Evolutionary conservation across 1,140 invertebrate genomes (phyloP).

Genomic region (Drosophila malerkotliana): DNA sequence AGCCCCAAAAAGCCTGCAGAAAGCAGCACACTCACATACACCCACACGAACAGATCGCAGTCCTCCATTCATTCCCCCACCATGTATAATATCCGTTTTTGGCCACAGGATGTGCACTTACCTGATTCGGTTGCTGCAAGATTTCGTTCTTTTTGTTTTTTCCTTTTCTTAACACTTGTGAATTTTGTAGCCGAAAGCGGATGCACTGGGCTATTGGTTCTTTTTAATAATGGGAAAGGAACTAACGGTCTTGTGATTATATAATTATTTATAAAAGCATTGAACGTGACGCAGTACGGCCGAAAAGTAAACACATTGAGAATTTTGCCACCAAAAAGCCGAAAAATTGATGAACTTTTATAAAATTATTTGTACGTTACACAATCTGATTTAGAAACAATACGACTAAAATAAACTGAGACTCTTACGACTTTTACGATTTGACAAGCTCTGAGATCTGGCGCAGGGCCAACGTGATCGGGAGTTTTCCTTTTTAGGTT

Average conservation of each 20-base stretch:
- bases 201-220: slow-evolving; percentile 3
- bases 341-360: slow-evolving; percentile 69
- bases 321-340: slow-evolving; percentile 76
- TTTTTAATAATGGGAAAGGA: slow-evolving; percentile 6
- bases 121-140: slow-evolving; percentile 49
- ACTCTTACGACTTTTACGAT: slow-evolving; percentile 11
- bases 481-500: not conserved
- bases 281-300: slow-evolving; percentile 65
- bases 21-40: not conserved
- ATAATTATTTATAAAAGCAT: slow-evolving; percentile 30
- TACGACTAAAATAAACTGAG: slow-evolving; percentile 52
- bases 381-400: slow-evolving; percentile 77
- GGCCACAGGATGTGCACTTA: slow-evolving; percentile 47
- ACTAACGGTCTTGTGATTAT: slow-evolving; percentile 15
- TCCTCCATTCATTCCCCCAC: slow-evolving; percentile 2
- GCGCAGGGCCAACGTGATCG: slow-evolving; percentile 13
- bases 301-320: slow-evolving; percentile 73
- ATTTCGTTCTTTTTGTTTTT: slow-evolving; percentile 18
- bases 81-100: slow-evolving; percentile 23
- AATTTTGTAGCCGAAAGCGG: slow-evolving; percentile 12
- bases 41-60: not conserved
- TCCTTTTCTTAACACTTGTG: slow-evolving; percentile 7
- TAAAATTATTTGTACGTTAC: slow-evolving; percentile 75
- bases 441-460: slow-evolving; percentile 31
- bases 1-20: slow-evolving; percentile 13